Percentiles rank a stretch among this genome's conserved stretches.
Evolutionary conservation across 2,888 invertebrate species (phyloP).

Genomic region (Chamaedrilus cognettii): DNA sequence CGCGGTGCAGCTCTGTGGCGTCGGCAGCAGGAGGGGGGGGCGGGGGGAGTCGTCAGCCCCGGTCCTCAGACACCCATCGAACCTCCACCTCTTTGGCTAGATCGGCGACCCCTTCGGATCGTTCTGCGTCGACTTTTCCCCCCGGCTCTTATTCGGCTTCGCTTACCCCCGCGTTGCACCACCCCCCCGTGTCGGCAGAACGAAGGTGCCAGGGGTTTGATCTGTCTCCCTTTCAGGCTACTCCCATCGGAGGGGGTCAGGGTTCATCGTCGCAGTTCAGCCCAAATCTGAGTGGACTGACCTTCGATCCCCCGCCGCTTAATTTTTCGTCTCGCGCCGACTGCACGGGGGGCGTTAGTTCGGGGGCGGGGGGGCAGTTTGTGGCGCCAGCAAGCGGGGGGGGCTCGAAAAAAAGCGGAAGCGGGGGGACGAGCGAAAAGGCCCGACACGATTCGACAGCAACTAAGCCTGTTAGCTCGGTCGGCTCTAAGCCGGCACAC

Average conservation of each 20-base stretch:
- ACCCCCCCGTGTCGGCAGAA: conserved; percentile 1
- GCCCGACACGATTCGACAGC: not conserved
- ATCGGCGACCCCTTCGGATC: not conserved
- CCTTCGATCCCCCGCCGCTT: conserved; percentile 26
- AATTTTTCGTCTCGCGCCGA: conserved; percentile 10
- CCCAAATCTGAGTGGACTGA: conserved; percentile 9
- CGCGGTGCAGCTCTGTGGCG: no score
- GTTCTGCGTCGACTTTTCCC: not conserved
- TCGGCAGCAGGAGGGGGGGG: not conserved
- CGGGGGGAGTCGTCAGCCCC: not conserved
- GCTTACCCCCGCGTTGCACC: conserved; percentile 6
- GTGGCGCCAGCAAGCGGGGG: not conserved
- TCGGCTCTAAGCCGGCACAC: not conserved
- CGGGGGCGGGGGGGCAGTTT: not conserved
- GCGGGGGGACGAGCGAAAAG: not conserved
- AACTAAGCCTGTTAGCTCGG: not conserved
- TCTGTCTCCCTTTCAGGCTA: conserved; percentile 10
- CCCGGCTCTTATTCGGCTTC: not conserved
- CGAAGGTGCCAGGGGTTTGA: conserved; percentile 4
- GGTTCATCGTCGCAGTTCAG: conserved; percentile 9
- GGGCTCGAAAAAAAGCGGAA: conserved; percentile 2
- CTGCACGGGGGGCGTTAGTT: conserved; percentile 2
- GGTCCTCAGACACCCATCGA: not conserved
- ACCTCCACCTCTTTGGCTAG: not conserved
- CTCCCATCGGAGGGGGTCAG: not conserved